Evolutionary conservation across 2,888 invertebrate species (phyloP).

Genomic region (Elysia crispata): DNA sequence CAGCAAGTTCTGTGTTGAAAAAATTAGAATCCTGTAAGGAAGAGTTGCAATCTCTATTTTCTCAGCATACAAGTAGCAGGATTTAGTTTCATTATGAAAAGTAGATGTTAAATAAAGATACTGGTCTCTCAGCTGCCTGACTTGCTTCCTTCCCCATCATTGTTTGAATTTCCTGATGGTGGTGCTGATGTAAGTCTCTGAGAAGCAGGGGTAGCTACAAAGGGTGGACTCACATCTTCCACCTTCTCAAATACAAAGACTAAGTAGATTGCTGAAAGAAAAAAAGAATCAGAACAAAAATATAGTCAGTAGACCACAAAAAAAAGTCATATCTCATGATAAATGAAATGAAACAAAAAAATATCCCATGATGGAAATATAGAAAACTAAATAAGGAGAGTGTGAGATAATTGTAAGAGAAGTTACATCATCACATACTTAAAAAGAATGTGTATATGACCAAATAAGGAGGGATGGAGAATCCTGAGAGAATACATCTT

Average conservation of each 20-base stretch:
- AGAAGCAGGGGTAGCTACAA: neutral
- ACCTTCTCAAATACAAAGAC: constrained; percentile 89
- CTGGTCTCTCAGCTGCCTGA: neutral
- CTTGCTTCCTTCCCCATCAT: neutral
- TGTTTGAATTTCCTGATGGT: neutral
- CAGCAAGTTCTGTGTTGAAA: too few species aligned
- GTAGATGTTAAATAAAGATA: neutral
- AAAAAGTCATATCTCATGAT: too few species aligned
- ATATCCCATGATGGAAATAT: too few species aligned
- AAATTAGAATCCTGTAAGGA: too few species aligned
- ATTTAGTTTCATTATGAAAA: neutral
- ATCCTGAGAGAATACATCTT: too few species aligned
- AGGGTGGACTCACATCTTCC: constrained; percentile 43
- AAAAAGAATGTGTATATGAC: too few species aligned
- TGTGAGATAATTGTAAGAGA: neutral
- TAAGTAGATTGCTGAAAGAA: constrained; percentile 82
- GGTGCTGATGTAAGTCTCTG: neutral
- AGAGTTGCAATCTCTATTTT: neutral
- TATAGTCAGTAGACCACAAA: neutral
- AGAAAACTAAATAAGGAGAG: neutral
- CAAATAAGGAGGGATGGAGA: too few species aligned
- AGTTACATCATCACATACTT: too few species aligned
- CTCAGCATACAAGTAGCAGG: neutral
- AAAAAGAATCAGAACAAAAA: constrained; percentile 23
- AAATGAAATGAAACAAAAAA: too few species aligned